Conservation (phyloP, 2,113 vertebrate species). For the Tragelaphus buxtoni region DNA sequence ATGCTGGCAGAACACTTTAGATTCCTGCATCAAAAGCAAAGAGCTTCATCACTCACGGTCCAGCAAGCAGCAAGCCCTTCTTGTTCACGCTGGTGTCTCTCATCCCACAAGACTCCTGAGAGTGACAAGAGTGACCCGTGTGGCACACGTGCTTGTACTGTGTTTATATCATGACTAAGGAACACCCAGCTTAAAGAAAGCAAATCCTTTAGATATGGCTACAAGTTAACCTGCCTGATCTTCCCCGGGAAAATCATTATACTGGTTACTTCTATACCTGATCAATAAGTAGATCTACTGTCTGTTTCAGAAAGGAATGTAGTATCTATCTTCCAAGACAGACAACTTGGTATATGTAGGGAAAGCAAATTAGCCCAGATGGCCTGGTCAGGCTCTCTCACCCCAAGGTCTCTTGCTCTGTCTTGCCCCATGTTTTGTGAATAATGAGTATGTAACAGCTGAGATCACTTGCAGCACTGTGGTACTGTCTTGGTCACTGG, state of each 20-base stretch:
- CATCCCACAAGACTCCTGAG: background rate
- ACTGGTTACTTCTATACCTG: background rate
- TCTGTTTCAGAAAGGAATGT: background rate
- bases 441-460: background rate
- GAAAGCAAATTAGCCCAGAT: background rate
- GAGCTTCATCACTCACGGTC: background rate
- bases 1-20: background rate
- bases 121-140: background rate
- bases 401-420: background rate
- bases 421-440: background rate
- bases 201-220: background rate
- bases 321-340: background rate
- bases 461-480: background rate
- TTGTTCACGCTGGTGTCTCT: background rate
- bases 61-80: background rate
- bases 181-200: background rate
- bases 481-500: background rate
- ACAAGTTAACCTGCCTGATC: background rate
- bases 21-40: background rate
- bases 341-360: background rate
- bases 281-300: background rate
- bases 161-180: background rate
- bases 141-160: accelerated
- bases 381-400: background rate
- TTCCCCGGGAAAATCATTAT: background rate